These are phyloP conservation scores for Euzophera pinguis DNA, from an alignment of 2,888 invertebrate genomes.

Conservation along the genomic window DNA sequence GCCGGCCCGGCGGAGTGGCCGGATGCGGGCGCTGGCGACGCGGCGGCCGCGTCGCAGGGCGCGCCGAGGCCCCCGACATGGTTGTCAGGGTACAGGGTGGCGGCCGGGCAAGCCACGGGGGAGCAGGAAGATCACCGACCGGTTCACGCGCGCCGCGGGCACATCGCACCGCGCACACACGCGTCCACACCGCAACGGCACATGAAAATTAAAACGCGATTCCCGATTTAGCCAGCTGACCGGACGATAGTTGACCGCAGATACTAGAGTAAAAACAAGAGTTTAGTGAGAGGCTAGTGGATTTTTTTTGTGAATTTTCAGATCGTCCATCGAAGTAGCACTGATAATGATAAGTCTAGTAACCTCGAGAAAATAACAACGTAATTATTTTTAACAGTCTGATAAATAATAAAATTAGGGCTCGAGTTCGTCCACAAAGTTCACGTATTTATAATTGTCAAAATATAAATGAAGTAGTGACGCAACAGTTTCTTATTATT, in stretches of 20 bases:
- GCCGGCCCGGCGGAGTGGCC: slow-evolving; percentile 91
- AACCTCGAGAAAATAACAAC: slow-evolving; percentile 36
- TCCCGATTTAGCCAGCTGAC: slow-evolving; percentile 73
- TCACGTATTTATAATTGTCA: slow-evolving; percentile 8
- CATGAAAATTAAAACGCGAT: slow-evolving; percentile 77
- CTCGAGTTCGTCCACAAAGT: slow-evolving; percentile 16
- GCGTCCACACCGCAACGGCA: slow-evolving; percentile 70
- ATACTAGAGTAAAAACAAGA: slow-evolving; percentile 37
- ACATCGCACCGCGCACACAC: slow-evolving; percentile 76
- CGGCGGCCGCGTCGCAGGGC: slow-evolving; percentile 84
- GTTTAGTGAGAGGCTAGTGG: slow-evolving; percentile 23
- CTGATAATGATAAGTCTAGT: slow-evolving; percentile 50
- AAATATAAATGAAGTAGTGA: slow-evolving; percentile 26
- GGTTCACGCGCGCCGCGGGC: slow-evolving; percentile 76
- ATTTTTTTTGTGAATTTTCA: slow-evolving; percentile 29
- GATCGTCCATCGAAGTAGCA: slow-evolving; percentile 48
- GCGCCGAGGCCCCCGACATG: slow-evolving; percentile 83
- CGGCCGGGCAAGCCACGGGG: slow-evolving; percentile 90
- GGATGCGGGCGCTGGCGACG: slow-evolving; percentile 89
- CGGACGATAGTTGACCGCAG: slow-evolving; percentile 58
- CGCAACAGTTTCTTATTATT: slow-evolving; percentile 52
- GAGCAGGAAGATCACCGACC: slow-evolving; percentile 67
- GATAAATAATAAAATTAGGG: slow-evolving; percentile 6
- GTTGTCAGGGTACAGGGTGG: slow-evolving; percentile 91
- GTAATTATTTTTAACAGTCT: slow-evolving; percentile 31